Evolutionary conservation across 2,113 vertebrate genomes (phyloP).

Genomic region (Podarcis raffonei): DNA sequence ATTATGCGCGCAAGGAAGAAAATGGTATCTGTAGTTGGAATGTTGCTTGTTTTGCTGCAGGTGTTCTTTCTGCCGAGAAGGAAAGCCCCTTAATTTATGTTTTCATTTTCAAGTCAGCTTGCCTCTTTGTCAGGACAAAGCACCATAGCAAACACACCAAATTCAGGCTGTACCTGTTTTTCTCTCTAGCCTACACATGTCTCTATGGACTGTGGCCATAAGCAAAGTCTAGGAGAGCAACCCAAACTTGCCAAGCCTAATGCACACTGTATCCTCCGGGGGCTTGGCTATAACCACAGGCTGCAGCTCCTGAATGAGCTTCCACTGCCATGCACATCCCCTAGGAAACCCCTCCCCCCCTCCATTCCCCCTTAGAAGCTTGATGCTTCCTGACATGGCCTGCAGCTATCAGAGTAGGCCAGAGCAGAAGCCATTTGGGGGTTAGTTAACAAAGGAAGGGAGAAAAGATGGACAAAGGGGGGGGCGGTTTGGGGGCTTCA

Average conservation of each 20-base stretch:
- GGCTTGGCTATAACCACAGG: not conserved
- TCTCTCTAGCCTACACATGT: not conserved
- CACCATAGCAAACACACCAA: not conserved
- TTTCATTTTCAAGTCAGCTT: not conserved
- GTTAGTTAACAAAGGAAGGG: too few species aligned
- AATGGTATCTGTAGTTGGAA: not conserved
- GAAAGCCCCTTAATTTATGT: not conserved
- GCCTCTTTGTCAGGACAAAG: not conserved
- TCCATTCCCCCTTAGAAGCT: not conserved
- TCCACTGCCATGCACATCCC: slow-evolving; percentile 16
- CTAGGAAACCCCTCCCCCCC: slow-evolving; percentile 3
- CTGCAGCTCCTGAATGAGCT: slow-evolving; percentile 1
- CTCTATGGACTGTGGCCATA: not conserved
- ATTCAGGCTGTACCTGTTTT: not conserved
- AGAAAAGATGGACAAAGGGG: not conserved
- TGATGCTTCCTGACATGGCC: not conserved
- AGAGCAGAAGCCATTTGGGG: not conserved
- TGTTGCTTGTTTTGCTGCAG: not conserved
- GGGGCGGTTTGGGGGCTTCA: not conserved
- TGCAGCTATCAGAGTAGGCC: not conserved
- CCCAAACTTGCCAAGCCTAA: not conserved
- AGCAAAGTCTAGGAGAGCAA: not conserved
- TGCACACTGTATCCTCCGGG: not conserved
- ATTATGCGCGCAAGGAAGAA: not conserved
- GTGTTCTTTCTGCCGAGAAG: not conserved